Conservation (phyloP, 2,888 invertebrate species). For the Oscheius sp. region DNA sequence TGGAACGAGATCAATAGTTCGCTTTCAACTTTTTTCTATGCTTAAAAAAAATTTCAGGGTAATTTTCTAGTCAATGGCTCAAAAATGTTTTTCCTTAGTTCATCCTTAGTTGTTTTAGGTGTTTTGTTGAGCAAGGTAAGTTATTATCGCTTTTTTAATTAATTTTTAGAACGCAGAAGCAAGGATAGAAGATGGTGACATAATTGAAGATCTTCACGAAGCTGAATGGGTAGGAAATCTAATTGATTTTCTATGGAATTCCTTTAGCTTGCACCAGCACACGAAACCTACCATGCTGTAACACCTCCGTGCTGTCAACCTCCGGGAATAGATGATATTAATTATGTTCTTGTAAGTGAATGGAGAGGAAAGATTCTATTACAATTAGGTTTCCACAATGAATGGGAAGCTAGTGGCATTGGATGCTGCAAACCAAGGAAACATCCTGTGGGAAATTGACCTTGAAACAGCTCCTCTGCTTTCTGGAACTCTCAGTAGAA, state of each 20-base stretch:
- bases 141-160: not conserved
- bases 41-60: slow-evolving; percentile 12
- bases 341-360: slow-evolving; percentile 27
- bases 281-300: slow-evolving; percentile 8
- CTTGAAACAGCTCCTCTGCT: slow-evolving; percentile 38
- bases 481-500: slow-evolving; percentile 40
- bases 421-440: slow-evolving; percentile 38
- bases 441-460: slow-evolving; percentile 39
- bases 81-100: slow-evolving; percentile 10
- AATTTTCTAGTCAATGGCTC: slow-evolving; percentile 19
- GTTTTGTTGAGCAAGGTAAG: slow-evolving; percentile 16
- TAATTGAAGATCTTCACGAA: slow-evolving; percentile 6
- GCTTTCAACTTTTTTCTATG: not conserved
- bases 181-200: slow-evolving; percentile 15
- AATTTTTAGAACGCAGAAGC: not conserved
- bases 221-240: not conserved
- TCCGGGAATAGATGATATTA: slow-evolving; percentile 18
- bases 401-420: slow-evolving; percentile 55
- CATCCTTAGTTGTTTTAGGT: slow-evolving; percentile 14
- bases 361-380: slow-evolving; percentile 1
- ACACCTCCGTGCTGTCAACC: slow-evolving; percentile 26
- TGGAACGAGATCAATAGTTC: slow-evolving; percentile 3
- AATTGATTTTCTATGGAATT: not conserved
- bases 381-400: slow-evolving; percentile 46
- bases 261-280: slow-evolving; percentile 15